Conservation (phyloP, 1,140 invertebrate genomes). For the Pectinophora gossypiella region DNA sequence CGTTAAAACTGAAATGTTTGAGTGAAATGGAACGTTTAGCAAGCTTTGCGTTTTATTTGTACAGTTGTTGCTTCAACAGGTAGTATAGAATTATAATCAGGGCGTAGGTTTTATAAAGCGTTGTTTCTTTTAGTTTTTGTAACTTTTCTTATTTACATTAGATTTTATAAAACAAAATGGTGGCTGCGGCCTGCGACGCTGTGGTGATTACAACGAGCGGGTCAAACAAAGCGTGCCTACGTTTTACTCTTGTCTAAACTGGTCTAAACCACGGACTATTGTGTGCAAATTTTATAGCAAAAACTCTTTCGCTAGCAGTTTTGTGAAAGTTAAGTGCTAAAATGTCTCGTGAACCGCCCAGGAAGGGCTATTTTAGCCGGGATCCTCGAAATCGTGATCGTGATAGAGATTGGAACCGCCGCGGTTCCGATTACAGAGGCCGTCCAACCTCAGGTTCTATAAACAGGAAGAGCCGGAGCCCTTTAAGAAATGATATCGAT, state of each 20-base stretch:
- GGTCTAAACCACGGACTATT: too few relatives aligned
- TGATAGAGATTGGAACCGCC: conserved; percentile 25
- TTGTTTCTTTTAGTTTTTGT: not conserved
- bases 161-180: not conserved
- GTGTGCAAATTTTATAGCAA: too few relatives aligned
- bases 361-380: conserved; percentile 19
- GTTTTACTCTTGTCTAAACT: not conserved
- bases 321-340: not conserved
- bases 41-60: not conserved
- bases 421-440: conserved; percentile 18
- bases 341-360: conserved; percentile 13
- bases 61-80: not conserved
- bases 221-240: not conserved
- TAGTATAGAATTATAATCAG: not conserved
- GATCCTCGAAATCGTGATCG: conserved; percentile 17
- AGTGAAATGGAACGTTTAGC: not conserved
- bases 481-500: conserved; percentile 21
- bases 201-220: too few relatives aligned
- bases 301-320: not conserved
- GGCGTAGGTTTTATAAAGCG: not conserved
- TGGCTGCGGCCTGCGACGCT: too few relatives aligned
- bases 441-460: conserved; percentile 22
- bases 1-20: too few relatives aligned
- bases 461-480: conserved; percentile 32
- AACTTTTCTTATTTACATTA: not conserved